Percentiles rank a stretch among this genome's conserved stretches.
phyloP scores from a whole-genome alignment of 2,888 invertebrate genomes.

The Prosopocoilus inquinatus region DNA sequence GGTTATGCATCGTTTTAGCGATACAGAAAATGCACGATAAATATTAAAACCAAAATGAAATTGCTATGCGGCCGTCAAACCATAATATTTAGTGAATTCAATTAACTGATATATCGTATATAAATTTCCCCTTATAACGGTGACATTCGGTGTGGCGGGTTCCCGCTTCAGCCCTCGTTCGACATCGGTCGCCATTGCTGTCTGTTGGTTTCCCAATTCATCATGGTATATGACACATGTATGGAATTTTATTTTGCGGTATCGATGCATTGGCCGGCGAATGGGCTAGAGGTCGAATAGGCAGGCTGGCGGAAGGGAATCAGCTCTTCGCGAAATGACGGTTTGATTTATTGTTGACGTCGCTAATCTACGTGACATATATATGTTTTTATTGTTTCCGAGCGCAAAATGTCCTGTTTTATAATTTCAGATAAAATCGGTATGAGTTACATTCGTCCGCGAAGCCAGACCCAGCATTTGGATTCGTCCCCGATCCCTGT shows the following conservation, averaged over 20 bases:
- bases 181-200: constrained; percentile 42
- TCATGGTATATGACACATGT: constrained; percentile 47
- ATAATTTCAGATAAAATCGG: constrained; percentile 51
- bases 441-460: constrained; percentile 44
- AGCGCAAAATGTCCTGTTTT: constrained; percentile 49
- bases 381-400: constrained; percentile 52
- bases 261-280: constrained; percentile 44
- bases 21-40: constrained; percentile 34
- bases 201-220: constrained; percentile 47
- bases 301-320: constrained; percentile 23
- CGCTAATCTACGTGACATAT: constrained; percentile 53
- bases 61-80: constrained; percentile 40
- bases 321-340: constrained; percentile 48
- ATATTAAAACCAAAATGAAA: constrained; percentile 42
- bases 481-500: constrained; percentile 28
- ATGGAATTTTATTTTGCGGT: constrained; percentile 51
- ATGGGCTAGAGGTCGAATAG: constrained; percentile 22
- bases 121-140: constrained; percentile 43
- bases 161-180: constrained; percentile 23
- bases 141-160: constrained; percentile 39
- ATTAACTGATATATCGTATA: constrained; percentile 47
- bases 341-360: constrained; percentile 53
- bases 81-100: constrained; percentile 45
- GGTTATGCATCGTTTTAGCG: constrained; percentile 13
- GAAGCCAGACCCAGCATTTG: constrained; percentile 18